Base-by-base conservation (phyloP, 2,113 vertebrate species). In the Pycnonotus jocosus region DNA sequence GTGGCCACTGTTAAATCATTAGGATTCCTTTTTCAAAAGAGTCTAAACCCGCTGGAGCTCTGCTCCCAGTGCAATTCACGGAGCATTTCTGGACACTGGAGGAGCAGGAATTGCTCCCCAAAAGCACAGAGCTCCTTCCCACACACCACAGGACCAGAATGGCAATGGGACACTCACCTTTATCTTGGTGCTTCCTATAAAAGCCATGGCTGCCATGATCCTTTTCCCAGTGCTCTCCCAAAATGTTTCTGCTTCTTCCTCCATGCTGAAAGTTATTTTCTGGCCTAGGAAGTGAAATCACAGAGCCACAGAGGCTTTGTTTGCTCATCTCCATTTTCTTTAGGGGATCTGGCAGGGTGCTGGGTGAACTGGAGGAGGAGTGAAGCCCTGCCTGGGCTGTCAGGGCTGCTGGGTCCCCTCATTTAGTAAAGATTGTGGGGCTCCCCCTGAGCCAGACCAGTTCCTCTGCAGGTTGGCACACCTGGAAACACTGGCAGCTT, bases 181-280 rank as follows among this genome's bases (percentile, higher is more conserved):
- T 84, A 98, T 54, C 92, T 98, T 98, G 83, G 98, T 98, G 95
- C 98, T 97, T 86, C 97, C 95, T 56, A 98, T 97, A 50, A 98
- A 98, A 96, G 98, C 97, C 90, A 98, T 25, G 78, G 97, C 83
- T 45, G 98, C 97, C 85, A 98, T 45, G 31, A 98, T 95, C 54
- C 35, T 95, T 88, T 95, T 95, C 42, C 97, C 94, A 45, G 96
- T 88, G 11, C 66, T 97, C 58, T 97, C 95, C 96, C 97, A 97
- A n/a, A 96, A 96, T 31, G 37, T 94, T 86, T 82, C 48, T 21
- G 93, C 77, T n/a, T 97, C 97, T 91, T 97, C 96, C 88, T 85
- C 62, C 6, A 62, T 97, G 54, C 96, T 80, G 61, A 97, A 98
- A 51, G 95, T 93, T 38, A 47, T 45, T 92, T 96, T 97, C 83